Base-by-base conservation (phyloP, 1,140 invertebrate genomes). In the Brachionus manjavacas region DNA sequence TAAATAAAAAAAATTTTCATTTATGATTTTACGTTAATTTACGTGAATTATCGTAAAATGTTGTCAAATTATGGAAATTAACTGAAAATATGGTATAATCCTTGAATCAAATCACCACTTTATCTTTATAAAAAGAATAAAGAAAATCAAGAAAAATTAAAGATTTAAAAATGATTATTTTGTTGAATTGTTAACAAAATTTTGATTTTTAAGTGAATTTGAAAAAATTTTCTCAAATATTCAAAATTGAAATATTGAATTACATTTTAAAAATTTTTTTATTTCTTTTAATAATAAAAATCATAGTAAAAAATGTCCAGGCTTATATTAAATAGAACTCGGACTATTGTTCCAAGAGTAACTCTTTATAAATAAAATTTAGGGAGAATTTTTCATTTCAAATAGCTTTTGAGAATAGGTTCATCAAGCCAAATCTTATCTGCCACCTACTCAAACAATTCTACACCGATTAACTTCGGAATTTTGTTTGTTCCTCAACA, bases 401-500 rank as follows among this genome's bases (percentile, higher is more conserved):
- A 60, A 20, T 23, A 60, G 52, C 52, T 60, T 60, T 60, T 60
- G 16, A 68, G 31, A 28, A 68, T 68, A 11, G 12, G 31, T 28
- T 4, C 31, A 4, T 2, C 46, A 49, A n/a, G 16, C 25, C 9
- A 46, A 23, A 31, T 46, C 25, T 9, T 49, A 12, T 11, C 72
- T 4, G 31, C 46, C 23, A 43, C 43, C 11, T 49, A 76, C 41
- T 9, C 72, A 52, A 76, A 46, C n/a, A 76, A 76, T 76, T 14
- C 12, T 3, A 76, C 72, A 39, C 95, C 95, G 2, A 89, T 96
- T 25, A 99, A 99, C 90, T 97, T 96, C 31, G 90, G 96, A 76
- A 91, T 99, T 60, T 93, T 98, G 92, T 99, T 99, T 92, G 97
- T 99, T 70, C 97, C 97, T 7, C 96, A 98, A 89, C 97, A 99